phyloP scores from a whole-genome alignment of 35 echinoderm and acorn worm species.

The Apostichopus californicus region DNA sequence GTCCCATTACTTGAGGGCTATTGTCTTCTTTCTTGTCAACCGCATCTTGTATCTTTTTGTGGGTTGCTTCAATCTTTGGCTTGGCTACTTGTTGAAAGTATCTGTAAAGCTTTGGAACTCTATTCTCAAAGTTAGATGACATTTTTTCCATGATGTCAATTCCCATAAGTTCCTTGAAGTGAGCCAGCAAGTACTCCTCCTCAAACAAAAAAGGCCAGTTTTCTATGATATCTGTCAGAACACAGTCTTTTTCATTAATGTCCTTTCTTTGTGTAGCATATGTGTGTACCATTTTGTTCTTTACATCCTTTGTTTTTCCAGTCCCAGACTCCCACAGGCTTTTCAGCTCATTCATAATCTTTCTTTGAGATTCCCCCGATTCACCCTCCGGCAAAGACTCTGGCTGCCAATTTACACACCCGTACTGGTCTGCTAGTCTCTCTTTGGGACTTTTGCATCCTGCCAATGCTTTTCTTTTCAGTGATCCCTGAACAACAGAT shows the following conservation, averaged over 20 bases:
- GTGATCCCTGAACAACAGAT: background rate
- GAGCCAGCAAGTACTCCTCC: background rate
- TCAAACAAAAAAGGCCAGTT: conserved; percentile 17
- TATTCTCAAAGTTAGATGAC: background rate
- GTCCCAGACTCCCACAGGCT: conserved; percentile 6
- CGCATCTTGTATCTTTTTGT: background rate
- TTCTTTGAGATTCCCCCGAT: conserved; percentile 24
- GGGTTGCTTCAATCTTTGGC: background rate
- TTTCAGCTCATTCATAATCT: conserved; percentile 22
- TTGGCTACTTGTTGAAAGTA: background rate
- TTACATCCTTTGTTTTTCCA: background rate
- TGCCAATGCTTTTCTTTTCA: conserved; percentile 1
- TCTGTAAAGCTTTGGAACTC: background rate
- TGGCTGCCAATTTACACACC: conserved; percentile 57
- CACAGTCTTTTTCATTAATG: conserved; percentile 15
- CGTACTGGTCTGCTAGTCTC: conserved; percentile 19
- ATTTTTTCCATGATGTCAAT: conserved; percentile 34
- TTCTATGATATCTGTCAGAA: conserved; percentile 15
- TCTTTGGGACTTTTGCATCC: background rate
- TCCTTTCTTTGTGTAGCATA: conserved; percentile 17
- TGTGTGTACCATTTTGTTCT: conserved; percentile 1
- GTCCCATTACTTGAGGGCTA: background rate
- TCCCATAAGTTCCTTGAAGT: conserved; percentile 24
- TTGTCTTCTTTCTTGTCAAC: conserved; percentile 29
- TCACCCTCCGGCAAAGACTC: conserved; percentile 25